Conservation (phyloP, 2,888 invertebrate species). For the Amblyjoppa proteus region DNA sequence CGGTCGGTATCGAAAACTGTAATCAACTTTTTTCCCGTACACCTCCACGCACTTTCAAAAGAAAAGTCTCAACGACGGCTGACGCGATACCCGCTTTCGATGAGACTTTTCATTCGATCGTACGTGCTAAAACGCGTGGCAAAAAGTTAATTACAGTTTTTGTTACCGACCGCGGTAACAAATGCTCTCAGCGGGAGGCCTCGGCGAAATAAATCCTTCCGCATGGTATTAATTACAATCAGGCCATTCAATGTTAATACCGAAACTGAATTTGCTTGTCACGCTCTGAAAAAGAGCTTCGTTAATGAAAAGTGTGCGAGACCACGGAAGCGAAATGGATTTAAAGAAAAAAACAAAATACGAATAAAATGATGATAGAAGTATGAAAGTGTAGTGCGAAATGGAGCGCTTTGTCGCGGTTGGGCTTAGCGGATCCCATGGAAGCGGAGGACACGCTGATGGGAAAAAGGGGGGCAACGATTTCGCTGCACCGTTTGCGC, state of each 20-base stretch:
- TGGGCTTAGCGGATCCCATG: constrained; percentile 4
- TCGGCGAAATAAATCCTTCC: neutral
- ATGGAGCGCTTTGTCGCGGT: neutral
- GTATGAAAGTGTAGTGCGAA: neutral
- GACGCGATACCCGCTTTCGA: too few species aligned
- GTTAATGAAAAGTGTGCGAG: constrained; percentile 58
- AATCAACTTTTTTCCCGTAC: too few species aligned
- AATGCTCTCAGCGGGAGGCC: neutral
- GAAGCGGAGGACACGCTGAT: constrained; percentile 6
- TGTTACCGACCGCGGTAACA: neutral
- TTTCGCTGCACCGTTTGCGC: constrained; percentile 16
- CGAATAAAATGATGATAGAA: neutral
- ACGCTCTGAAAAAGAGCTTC: constrained; percentile 47
- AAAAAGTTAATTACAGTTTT: too few species aligned
- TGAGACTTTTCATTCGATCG: too few species aligned
- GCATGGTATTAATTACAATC: constrained; percentile 7
- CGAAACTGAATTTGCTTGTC: neutral
- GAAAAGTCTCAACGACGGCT: too few species aligned
- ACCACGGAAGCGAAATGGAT: constrained; percentile 22
- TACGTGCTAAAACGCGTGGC: too few species aligned
- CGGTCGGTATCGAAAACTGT: too few species aligned
- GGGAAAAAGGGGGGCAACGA: constrained; percentile 18
- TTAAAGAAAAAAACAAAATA: too few species aligned
- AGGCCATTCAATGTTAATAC: constrained; percentile 16
- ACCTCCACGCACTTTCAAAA: too few species aligned